Evolutionary conservation across 2,888 invertebrate genomes (phyloP), one percentile per base, ranked within the genome.

Genomic region (Erynnis tages): DNA sequence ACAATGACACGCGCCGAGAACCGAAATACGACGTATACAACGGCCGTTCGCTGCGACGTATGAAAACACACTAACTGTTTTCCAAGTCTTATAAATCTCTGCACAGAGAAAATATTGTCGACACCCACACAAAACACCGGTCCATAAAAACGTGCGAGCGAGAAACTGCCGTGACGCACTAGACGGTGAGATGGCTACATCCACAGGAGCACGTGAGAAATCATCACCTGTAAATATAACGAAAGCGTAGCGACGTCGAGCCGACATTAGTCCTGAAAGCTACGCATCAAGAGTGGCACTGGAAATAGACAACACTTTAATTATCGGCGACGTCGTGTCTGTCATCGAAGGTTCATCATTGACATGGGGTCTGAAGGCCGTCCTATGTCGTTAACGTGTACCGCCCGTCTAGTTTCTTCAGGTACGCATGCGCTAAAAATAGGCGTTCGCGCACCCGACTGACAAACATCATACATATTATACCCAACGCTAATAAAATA

Each of bases 21-120:
- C 54, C 40, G 49, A 53, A 53, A 45, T 57, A 54, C 53, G 52
- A 56, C 60, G 65, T 35, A 16, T 27, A 35, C 60, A 57, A 66
- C 82, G 78, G 61, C 76, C 73, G 79, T 59, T 63, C 79, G 72
- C 69, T 67, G 60, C 79, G 72, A 72, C 64, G 65, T 67, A 71
- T 75, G 65, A 79, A 79, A 78, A 79, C 76, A 82, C 74, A 88
- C 88, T 86, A 82, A 77, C 66, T 69, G 75, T 73, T 78, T 69
- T 65, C 64, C 65, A 60, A 73, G 70, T 76, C 58, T 80, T 81
- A 61, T 74, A 77, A 78, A 75, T 78, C 75, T 65, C 62, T 60
- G 65, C 60, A 56, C 64, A 70, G 81, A 72, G 76, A 80, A 81
- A 82, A 82, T 81, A 79, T 80, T 79, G 75, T 73, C 61, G 65